Evolutionary conservation across 1,140 invertebrate species (phyloP).

Genomic region (Nasonia longicornis): DNA sequence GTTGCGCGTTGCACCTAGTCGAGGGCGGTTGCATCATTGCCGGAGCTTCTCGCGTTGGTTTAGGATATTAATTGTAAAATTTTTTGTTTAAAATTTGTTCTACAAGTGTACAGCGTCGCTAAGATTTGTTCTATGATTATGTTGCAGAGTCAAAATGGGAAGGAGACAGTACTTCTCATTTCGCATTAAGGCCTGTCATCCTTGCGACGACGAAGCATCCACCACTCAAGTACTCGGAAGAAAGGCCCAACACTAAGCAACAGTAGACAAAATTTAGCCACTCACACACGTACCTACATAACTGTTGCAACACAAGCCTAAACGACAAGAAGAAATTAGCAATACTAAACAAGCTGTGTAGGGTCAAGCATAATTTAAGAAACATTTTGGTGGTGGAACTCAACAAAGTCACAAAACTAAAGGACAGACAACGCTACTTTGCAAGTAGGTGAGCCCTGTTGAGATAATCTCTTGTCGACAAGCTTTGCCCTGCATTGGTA

Average conservation of each 20-base stretch:
- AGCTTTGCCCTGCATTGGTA: background rate
- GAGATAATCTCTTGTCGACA: background rate
- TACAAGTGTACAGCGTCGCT: background rate
- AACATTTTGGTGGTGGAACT: conserved; percentile 43
- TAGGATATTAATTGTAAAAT: background rate
- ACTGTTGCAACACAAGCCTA: conserved; percentile 43
- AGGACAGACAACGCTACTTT: conserved; percentile 41
- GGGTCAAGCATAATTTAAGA: conserved; percentile 24
- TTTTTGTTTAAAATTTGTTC: background rate
- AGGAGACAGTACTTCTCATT: conserved; percentile 66
- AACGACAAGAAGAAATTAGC: conserved; percentile 34
- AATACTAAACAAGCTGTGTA: conserved; percentile 35
- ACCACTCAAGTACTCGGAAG: conserved; percentile 52
- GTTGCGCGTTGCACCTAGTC: background rate
- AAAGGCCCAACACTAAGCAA: conserved; percentile 54
- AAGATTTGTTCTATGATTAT: background rate
- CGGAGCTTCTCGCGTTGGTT: background rate
- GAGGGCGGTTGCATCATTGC: background rate
- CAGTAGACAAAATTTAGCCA: conserved; percentile 53
- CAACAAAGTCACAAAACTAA: conserved; percentile 33
- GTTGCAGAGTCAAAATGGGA: conserved; percentile 69
- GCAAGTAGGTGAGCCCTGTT: conserved; percentile 19
- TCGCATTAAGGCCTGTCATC: conserved; percentile 68
- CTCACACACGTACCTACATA: conserved; percentile 23
- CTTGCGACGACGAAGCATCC: conserved; percentile 59